Evolutionary conservation across 2,113 vertebrate species (phyloP).

Genomic region (Ammodytes marinus): DNA sequence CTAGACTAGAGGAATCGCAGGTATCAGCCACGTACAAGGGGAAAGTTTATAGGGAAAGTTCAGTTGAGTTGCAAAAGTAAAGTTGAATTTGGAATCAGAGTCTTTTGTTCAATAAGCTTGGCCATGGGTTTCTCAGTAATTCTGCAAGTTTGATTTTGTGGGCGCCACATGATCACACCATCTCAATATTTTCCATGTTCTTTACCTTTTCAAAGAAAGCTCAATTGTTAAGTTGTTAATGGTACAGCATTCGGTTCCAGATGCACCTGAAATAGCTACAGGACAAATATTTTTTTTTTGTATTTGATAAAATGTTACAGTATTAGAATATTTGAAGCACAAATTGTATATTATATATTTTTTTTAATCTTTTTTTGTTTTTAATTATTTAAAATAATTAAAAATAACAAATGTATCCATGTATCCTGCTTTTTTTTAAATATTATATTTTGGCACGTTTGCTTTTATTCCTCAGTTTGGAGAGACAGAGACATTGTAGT

Average conservation of each 20-base stretch:
- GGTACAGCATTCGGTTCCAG: neutral
- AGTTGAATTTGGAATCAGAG: slow-evolving; percentile 31
- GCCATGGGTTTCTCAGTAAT: neutral
- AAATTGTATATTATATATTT: neutral
- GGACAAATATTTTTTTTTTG: neutral
- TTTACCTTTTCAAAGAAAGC: neutral
- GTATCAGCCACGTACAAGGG: slow-evolving; percentile 41
- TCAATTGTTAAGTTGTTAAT: neutral
- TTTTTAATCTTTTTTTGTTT: neutral
- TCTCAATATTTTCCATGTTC: neutral
- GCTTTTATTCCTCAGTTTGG: slow-evolving; percentile 32
- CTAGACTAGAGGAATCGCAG: slow-evolving; percentile 33
- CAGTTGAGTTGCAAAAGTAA: slow-evolving; percentile 55
- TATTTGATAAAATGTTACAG: neutral
- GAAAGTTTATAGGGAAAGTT: slow-evolving; percentile 72
- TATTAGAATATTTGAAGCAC: neutral
- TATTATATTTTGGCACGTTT: slow-evolving; percentile 16
- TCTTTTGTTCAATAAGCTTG: slow-evolving; percentile 17
- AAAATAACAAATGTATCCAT: neutral
- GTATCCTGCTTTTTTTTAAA: neutral
- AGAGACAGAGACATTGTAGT: slow-evolving; percentile 33
- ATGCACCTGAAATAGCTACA: neutral
- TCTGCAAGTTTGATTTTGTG: neutral
- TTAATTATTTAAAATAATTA: neutral
- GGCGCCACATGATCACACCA: neutral